phyloP scores from a whole-genome alignment of 2,797 vertebrate genomes.

The Centropyge bicolor region DNA sequence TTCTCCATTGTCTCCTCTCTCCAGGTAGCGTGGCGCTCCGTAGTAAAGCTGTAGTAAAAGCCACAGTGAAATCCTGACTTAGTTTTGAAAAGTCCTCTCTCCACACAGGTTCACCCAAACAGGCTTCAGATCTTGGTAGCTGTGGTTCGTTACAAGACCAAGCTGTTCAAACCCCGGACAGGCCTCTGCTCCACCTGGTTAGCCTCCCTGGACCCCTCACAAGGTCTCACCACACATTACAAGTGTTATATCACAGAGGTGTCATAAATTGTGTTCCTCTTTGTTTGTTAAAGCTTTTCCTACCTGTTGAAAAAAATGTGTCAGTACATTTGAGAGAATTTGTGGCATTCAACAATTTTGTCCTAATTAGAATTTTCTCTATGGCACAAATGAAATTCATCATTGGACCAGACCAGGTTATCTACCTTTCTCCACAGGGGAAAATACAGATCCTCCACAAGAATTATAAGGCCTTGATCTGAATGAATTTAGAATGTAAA shows the following conservation, averaged over 20 bases:
- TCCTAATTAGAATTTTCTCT: too few species aligned
- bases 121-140: slow-evolving; percentile 92
- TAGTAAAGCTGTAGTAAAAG: background rate
- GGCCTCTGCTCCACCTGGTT: slow-evolving; percentile 97
- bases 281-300: too few species aligned
- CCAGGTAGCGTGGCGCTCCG: slow-evolving; percentile 79
- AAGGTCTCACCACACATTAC: slow-evolving; percentile 74
- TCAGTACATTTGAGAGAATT: too few species aligned
- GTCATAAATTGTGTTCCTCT: too few species aligned
- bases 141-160: slow-evolving; percentile 92
- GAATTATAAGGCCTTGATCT: too few species aligned
- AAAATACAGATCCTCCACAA: too few species aligned
- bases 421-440: too few species aligned
- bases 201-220: slow-evolving; percentile 89
- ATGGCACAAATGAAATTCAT: too few species aligned
- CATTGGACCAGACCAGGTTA: too few species aligned
- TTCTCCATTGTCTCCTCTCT: slow-evolving; percentile 96
- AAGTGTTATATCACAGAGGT: background rate
- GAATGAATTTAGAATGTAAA: too few species aligned
- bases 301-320: too few species aligned
- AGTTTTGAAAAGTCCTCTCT: background rate
- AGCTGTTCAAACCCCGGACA: slow-evolving; percentile 85
- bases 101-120: slow-evolving; percentile 84
- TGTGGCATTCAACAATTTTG: background rate
- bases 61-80: background rate